These are phyloP conservation scores for Nomada flava DNA, from an alignment of 2,888 invertebrate species.

Conservation along the genomic window DNA sequence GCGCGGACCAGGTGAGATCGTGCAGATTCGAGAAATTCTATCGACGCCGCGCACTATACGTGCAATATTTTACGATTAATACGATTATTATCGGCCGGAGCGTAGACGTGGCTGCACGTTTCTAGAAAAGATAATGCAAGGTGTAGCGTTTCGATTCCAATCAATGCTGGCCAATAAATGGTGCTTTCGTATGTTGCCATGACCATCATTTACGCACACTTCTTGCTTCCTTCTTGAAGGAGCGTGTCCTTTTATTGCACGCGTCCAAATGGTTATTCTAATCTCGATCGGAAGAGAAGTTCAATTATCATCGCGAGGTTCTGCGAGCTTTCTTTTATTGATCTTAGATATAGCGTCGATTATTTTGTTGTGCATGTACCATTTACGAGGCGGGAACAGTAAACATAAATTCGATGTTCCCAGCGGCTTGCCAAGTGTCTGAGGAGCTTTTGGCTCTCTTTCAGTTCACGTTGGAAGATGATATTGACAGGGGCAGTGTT, in stretches of 20 bases:
- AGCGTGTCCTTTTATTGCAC: constrained; percentile 1
- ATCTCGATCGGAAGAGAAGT: constrained; percentile 6
- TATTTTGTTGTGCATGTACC: background rate
- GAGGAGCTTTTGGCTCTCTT: constrained; percentile 19
- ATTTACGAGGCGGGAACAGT: background rate
- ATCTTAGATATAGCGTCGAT: constrained; percentile 2
- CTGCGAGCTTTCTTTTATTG: background rate
- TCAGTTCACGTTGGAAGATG: constrained; percentile 20
- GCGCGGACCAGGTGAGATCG: constrained; percentile 4
- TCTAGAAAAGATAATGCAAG: constrained; percentile 29
- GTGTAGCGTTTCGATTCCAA: constrained; percentile 2
- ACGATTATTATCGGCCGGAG: constrained; percentile 52
- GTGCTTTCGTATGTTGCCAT: background rate
- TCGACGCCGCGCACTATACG: background rate
- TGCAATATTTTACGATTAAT: constrained; percentile 45
- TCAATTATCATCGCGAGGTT: constrained; percentile 1
- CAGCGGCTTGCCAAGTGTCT: constrained; percentile 12
- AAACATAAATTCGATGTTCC: constrained; percentile 5
- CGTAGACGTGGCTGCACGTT: constrained; percentile 56
- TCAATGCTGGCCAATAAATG: background rate
- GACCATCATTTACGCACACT: background rate
- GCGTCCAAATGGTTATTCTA: background rate
- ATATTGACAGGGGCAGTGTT: constrained; percentile 52
- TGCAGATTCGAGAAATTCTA: constrained; percentile 22
- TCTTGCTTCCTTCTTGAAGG: background rate